These are phyloP conservation scores for Diachasma alloeum DNA, from an alignment of 1,140 invertebrate genomes.

Conservation along the genomic window DNA sequence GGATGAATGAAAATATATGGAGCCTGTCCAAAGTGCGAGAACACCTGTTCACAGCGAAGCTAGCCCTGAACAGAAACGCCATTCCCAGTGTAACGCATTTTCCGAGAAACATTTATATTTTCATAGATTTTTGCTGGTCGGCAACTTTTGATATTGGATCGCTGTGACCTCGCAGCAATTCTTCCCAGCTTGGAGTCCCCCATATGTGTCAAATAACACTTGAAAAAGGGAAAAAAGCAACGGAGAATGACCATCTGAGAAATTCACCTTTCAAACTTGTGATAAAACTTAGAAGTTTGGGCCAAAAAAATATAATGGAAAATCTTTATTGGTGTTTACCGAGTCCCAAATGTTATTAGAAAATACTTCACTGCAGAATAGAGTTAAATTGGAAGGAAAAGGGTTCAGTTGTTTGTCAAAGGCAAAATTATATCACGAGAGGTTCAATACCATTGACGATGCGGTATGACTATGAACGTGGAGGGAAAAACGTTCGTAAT, in stretches of 20 bases:
- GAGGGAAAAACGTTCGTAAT: neutral
- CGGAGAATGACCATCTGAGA: neutral
- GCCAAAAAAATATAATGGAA: neutral
- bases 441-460: neutral
- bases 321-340: neutral
- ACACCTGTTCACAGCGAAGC: neutral
- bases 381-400: neutral
- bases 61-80: neutral
- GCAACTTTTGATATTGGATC: conserved; percentile 8
- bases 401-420: neutral
- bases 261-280: neutral
- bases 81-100: neutral
- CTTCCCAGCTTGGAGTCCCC: neutral
- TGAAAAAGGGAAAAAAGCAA: neutral
- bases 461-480: neutral
- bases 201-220: neutral
- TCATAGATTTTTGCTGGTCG: neutral
- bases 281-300: neutral
- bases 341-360: neutral
- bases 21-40: neutral
- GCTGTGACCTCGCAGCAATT: neutral
- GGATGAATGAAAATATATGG: no score
- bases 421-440: no score
- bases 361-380: neutral
- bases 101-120: neutral